phyloP scores from a whole-genome alignment of 2,113 vertebrate genomes.

The Gavialis gangeticus region DNA sequence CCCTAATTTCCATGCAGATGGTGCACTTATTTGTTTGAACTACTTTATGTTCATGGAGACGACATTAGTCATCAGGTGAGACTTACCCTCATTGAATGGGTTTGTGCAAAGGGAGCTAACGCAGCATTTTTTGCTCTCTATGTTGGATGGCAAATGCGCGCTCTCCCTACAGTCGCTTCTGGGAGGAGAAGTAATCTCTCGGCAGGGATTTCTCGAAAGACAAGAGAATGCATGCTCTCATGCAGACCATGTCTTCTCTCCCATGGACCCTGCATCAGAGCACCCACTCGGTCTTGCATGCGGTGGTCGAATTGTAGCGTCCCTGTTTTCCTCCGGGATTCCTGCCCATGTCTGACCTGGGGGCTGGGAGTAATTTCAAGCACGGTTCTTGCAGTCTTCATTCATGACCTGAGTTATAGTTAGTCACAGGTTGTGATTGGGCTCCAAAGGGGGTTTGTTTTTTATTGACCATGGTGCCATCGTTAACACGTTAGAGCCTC shows the following conservation, averaged over 20 bases:
- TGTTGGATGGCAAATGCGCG: background rate
- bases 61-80: background rate
- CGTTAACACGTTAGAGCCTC: background rate
- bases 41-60: rapidly evolving
- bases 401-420: background rate
- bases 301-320: background rate
- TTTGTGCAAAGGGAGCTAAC: rapidly evolving
- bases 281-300: background rate
- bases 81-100: background rate
- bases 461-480: background rate
- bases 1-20: background rate
- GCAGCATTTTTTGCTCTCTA: background rate
- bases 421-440: background rate
- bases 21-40: background rate
- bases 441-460: background rate
- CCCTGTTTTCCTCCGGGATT: background rate
- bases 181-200: background rate
- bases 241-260: background rate
- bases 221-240: background rate
- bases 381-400: background rate
- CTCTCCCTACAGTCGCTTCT: background rate
- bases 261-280: rapidly evolving
- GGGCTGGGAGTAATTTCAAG: background rate
- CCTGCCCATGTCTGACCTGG: background rate
- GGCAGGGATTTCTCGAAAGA: background rate